A percentile compares a stretch with the other conserved stretches of the same genome.
phyloP scores from a whole-genome alignment of 2,888 invertebrate species.

The Phyto melanocephala region DNA sequence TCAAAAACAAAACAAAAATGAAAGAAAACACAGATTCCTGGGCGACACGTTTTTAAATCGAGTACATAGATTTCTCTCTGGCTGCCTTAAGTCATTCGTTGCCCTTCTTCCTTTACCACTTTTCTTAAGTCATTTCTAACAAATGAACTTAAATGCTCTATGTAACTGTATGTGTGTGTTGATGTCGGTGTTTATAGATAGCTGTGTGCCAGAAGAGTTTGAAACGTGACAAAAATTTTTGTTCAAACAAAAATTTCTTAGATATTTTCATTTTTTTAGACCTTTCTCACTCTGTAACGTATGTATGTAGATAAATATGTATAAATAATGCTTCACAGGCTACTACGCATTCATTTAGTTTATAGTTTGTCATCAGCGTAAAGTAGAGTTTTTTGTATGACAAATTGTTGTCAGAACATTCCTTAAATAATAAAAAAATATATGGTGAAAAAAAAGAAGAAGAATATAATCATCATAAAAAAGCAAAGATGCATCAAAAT shows the following conservation, averaged over 20 bases:
- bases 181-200: too few species aligned
- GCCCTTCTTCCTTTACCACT: background rate
- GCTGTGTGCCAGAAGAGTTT: conserved; percentile 4
- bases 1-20: conserved; percentile 17
- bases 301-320: conserved; percentile 2
- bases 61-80: conserved; percentile 14
- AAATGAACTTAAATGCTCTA: conserved; percentile 31
- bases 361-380: conserved; percentile 49
- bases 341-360: conserved; percentile 49
- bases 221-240: conserved; percentile 61
- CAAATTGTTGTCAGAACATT: conserved; percentile 58
- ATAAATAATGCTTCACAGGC: conserved; percentile 2
- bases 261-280: background rate
- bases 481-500: too few species aligned
- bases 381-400: conserved; percentile 33
- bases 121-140: background rate
- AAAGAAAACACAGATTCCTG: conserved; percentile 29
- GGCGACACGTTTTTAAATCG: conserved; percentile 55
- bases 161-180: conserved; percentile 5
- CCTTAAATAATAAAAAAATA: conserved; percentile 41
- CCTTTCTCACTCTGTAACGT: background rate
- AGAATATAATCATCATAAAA: background rate
- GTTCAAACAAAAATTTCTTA: conserved; percentile 18
- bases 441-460: conserved; percentile 4
- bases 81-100: background rate